Conservation (phyloP, 2,113 vertebrate species). For the Pelvicachromis taeniatus region DNA sequence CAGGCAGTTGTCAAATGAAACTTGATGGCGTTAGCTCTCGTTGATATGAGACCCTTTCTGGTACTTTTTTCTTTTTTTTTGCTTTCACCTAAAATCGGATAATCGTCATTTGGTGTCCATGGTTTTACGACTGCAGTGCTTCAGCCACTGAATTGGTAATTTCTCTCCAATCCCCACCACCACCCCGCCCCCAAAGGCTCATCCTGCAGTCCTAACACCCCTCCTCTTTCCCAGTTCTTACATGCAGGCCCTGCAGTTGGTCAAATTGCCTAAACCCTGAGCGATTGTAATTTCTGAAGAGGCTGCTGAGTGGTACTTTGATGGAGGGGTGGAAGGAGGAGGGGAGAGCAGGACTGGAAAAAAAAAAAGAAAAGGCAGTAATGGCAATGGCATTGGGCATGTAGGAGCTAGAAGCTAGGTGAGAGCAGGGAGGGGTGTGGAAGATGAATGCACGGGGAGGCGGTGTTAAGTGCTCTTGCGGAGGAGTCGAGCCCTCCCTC, state of each 20-base stretch:
- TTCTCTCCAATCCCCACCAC: conserved; percentile 57
- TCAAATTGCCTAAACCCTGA: conserved; percentile 75
- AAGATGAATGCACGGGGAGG: conserved; percentile 32
- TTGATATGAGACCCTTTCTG: conserved; percentile 17
- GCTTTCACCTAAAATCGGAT: conserved; percentile 38
- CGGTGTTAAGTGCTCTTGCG: conserved; percentile 69
- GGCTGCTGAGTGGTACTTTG: conserved; percentile 70
- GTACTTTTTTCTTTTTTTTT: conserved; percentile 11
- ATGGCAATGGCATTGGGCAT: conserved; percentile 60
- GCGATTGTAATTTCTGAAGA: conserved; percentile 77
- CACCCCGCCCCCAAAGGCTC: conserved; percentile 17
- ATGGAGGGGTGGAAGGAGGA: conserved; percentile 44
- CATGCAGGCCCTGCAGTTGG: conserved; percentile 62
- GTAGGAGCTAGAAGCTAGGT: conserved; percentile 42
- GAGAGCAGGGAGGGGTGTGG: conserved; percentile 33
- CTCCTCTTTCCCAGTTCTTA: conserved; percentile 46
- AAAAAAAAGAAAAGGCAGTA: conserved; percentile 20
- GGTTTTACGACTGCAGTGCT: conserved; percentile 37
- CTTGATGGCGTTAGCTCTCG: conserved; percentile 12
- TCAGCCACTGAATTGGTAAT: conserved; percentile 69
- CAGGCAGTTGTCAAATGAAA: conserved; percentile 15
- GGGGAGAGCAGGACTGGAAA: background rate
- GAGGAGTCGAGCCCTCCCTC: conserved; percentile 64
- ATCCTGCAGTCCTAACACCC: conserved; percentile 39
- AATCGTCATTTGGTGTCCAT: conserved; percentile 55